A percentile compares a stretch with the other conserved stretches of the same genome.
These are phyloP conservation scores for Orycteropus afer DNA, from an alignment of 2,113 vertebrate genomes.

Conservation along the genomic window DNA sequence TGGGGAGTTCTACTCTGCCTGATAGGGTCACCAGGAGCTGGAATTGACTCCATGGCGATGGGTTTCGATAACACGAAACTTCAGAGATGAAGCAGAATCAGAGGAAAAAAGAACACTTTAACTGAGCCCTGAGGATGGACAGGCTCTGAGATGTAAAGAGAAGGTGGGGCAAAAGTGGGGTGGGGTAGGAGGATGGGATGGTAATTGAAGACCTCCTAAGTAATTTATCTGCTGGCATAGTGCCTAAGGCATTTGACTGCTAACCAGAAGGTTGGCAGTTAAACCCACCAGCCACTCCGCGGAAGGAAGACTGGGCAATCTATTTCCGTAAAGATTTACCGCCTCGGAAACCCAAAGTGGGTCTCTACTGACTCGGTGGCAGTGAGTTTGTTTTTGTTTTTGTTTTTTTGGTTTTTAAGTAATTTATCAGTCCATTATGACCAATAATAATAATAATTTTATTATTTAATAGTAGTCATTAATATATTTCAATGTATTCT, in stretches of 20 bases:
- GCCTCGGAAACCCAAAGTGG: too few relatives aligned
- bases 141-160: background rate
- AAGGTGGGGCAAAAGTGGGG: background rate
- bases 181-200: background rate
- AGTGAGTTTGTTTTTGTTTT: too few relatives aligned
- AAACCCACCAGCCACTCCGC: too few relatives aligned
- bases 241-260: too few relatives aligned
- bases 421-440: too few relatives aligned
- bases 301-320: too few relatives aligned
- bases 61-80: background rate
- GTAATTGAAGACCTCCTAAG: background rate
- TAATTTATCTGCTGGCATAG: too few relatives aligned
- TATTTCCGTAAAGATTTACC: too few relatives aligned
- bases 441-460: background rate
- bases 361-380: too few relatives aligned
- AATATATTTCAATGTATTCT: background rate
- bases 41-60: background rate
- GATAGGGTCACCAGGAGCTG: background rate
- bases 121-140: background rate
- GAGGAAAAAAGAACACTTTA: background rate
- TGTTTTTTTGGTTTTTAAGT: too few relatives aligned
- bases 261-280: too few relatives aligned
- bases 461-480: constrained; percentile 11
- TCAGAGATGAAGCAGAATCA: background rate
- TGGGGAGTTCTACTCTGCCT: too few relatives aligned